Base-by-base conservation (phyloP, 1,140 invertebrate species). In the Dermatophagoides farinae region DNA sequence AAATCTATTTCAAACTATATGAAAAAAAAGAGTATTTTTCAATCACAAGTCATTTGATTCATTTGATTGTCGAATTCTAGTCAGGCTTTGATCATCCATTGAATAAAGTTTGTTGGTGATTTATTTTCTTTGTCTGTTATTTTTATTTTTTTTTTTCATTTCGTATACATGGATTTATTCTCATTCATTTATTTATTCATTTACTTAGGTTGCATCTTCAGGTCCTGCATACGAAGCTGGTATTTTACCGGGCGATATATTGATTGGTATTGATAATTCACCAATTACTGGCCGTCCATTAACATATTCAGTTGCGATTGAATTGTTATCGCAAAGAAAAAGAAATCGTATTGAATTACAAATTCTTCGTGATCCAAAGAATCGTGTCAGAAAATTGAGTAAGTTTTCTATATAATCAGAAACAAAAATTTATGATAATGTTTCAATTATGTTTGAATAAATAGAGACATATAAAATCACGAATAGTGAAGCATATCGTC, bases 231-330 rank as follows among this genome's bases (percentile, higher is more conserved):
- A 31, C 38, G 31, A 52, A n/a, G 58, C 46, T 18, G 58, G 58
- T 43, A 8, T 60, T 4, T 25, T 46, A 12, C 44, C 58, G 6
- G 58, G 58, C 22, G 58, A 60, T 37, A 49, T 60, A 9, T 12
- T 60, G 23, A 9, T 60, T n/a, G 25, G 23, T 22, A 23, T 60
- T 37, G 58, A 47, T 23, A 50, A 60, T 40, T 37, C 44, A 23
- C 44, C 58, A 11, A 60, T 47, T 2, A 60, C 58, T 72, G 79
- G 83, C 57, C 77, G 82, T 60, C 82, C 86, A 70, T 75, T 93
- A 66, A 80, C 84, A 67, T 89, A 93, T 70, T 82, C 87, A 73
- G 85, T 91, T 73, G 90, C 88, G 37, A 84, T 88, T 71, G 84
- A 84, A 69, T 73, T 90, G 60, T 89, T 93, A 72, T 83, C 83